Evolutionary conservation across 2,888 invertebrate genomes (phyloP).

Genomic region (Diarsia mendica): DNA sequence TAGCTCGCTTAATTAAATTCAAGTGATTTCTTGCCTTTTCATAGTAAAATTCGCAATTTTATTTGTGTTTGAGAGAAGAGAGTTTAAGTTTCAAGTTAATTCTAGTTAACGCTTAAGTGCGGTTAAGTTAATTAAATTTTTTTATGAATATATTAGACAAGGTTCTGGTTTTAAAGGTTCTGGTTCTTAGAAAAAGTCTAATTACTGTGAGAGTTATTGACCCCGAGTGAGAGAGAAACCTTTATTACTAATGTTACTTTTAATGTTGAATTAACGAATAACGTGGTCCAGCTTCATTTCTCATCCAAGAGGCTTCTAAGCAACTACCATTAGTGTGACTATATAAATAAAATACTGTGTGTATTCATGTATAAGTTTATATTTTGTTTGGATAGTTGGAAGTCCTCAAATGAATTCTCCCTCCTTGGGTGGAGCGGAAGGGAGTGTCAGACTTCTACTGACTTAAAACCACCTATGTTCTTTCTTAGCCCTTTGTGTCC

Average conservation of each 20-base stretch:
- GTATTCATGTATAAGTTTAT: too few species aligned
- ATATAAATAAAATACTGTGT: too few species aligned
- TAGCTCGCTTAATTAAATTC: conserved; percentile 51
- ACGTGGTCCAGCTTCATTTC: not conserved
- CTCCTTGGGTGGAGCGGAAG: too few species aligned
- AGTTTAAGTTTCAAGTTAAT: conserved; percentile 37
- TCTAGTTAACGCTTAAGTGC: conserved; percentile 35
- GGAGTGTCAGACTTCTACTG: too few species aligned
- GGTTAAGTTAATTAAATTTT: conserved; percentile 29
- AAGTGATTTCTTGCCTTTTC: conserved; percentile 45
- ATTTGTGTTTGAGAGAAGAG: conserved; percentile 32
- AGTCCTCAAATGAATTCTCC: too few species aligned
- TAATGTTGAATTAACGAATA: not conserved
- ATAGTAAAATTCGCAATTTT: conserved; percentile 21
- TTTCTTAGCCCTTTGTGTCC: too few species aligned
- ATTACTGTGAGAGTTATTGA: not conserved
- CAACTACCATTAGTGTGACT: not conserved
- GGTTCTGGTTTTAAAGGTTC: not conserved
- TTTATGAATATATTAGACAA: conserved; percentile 16
- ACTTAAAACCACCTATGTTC: too few species aligned
- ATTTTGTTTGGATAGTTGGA: too few species aligned
- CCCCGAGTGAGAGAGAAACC: not conserved
- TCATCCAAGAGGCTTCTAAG: not conserved
- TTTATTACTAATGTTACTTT: not conserved
- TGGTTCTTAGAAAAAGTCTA: not conserved